These are phyloP conservation scores for Steinernema scapterisci DNA, from an alignment of 2,888 invertebrate genomes.

Conservation along the genomic window DNA sequence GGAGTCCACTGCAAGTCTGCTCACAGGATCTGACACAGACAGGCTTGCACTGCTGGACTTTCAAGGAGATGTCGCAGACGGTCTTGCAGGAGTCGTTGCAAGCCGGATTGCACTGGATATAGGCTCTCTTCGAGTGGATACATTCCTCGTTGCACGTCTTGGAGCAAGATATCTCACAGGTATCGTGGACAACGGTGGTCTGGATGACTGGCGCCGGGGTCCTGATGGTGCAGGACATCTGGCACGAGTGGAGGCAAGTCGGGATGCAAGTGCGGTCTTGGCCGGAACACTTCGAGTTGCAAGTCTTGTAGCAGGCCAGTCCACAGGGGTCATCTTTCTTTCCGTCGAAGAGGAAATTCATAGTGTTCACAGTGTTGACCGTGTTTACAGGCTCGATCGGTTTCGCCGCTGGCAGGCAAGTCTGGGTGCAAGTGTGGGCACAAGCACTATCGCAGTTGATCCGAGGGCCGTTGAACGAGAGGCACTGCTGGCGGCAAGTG, in stretches of 20 bases:
- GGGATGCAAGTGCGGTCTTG: neutral
- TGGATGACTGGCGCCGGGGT: neutral
- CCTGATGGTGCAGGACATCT: conserved; percentile 14
- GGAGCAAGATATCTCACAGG: neutral
- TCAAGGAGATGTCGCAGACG: conserved; percentile 21
- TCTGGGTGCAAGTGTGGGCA: conserved; percentile 19
- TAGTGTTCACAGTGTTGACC: neutral
- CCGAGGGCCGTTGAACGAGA: conserved; percentile 19
- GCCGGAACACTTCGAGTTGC: conserved; percentile 1
- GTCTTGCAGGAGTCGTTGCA: conserved; percentile 28
- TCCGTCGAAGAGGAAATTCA: conserved; percentile 7
- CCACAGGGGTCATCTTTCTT: neutral
- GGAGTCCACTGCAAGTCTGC: conserved; percentile 7
- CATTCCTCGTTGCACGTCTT: conserved; percentile 23
- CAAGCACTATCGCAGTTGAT: conserved; percentile 26
- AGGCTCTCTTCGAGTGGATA: conserved; percentile 2
- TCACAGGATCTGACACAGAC: conserved; percentile 14
- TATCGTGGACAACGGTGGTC: neutral
- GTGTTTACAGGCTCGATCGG: neutral
- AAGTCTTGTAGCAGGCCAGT: neutral
- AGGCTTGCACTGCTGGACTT: conserved; percentile 21
- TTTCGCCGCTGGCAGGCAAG: neutral
- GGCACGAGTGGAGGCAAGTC: neutral
- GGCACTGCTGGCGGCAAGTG: conserved; percentile 19
- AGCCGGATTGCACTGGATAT: conserved; percentile 21